phyloP scores from a whole-genome alignment of 1,140 invertebrate genomes.

The Bombus balteatus region DNA sequence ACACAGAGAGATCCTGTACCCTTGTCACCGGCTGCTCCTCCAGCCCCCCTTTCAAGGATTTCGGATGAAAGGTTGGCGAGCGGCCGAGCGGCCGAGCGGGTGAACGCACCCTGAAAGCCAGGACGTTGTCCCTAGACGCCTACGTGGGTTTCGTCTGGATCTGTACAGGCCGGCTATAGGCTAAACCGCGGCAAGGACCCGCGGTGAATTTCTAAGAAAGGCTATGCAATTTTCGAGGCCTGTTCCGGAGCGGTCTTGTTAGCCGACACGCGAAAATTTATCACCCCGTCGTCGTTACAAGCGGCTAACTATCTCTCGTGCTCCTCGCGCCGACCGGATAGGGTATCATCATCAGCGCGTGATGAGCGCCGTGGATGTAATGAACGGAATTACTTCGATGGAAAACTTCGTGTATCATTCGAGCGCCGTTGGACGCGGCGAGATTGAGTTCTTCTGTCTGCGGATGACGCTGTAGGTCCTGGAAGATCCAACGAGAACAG shows the following conservation, averaged over 20 bases:
- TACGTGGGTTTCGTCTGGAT: slow-evolving; percentile 55
- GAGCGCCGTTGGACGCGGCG: neutral
- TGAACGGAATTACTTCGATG: slow-evolving; percentile 16
- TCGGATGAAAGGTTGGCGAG: slow-evolving; percentile 47
- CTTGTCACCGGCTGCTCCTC: slow-evolving; percentile 39
- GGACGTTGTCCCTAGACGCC: slow-evolving; percentile 70
- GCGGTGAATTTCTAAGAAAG: slow-evolving; percentile 65
- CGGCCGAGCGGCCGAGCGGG: slow-evolving; percentile 35
- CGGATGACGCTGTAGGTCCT: too few relatives aligned
- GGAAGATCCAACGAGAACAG: too few relatives aligned
- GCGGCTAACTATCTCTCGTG: slow-evolving; percentile 59
- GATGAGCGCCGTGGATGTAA: slow-evolving; percentile 40
- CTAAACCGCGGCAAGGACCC: slow-evolving; percentile 34
- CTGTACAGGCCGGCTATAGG: neutral
- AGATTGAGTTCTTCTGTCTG: neutral
- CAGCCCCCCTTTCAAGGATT: slow-evolving; percentile 47
- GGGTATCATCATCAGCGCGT: slow-evolving; percentile 39
- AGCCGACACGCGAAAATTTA: slow-evolving; percentile 59
- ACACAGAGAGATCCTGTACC: slow-evolving; percentile 44
- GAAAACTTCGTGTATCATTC: slow-evolving; percentile 25
- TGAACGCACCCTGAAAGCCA: slow-evolving; percentile 72
- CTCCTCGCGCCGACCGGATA: neutral
- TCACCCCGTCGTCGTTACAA: slow-evolving; percentile 59
- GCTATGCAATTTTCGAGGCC: slow-evolving; percentile 55
- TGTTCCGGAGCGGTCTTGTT: slow-evolving; percentile 45